Conservation (phyloP, 2,113 vertebrate genomes). For the Chamaea fasciata region DNA sequence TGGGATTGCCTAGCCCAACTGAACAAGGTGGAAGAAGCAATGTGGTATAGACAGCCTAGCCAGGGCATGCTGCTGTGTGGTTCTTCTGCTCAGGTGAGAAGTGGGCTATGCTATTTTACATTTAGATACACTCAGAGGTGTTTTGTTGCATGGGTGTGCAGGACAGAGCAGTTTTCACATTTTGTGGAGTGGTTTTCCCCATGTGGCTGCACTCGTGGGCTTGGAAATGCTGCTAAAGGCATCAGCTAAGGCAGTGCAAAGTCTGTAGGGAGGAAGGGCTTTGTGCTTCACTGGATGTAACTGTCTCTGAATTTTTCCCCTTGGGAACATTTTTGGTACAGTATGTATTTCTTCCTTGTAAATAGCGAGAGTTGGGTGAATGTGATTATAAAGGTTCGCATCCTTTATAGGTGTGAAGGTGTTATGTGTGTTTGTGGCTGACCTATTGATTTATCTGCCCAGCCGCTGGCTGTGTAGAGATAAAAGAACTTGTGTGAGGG, state of each 20-base stretch:
- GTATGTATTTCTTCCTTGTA: neutral
- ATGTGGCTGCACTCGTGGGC: fast-evolving
- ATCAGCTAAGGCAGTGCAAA: neutral
- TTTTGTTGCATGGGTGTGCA: neutral
- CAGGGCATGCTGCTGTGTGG: neutral
- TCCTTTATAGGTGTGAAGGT: neutral
- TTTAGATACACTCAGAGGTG: neutral
- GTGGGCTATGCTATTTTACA: neutral
- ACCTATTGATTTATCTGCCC: neutral
- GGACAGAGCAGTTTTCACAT: neutral
- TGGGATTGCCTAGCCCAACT: neutral
- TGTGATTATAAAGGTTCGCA: neutral
- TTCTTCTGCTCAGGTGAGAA: neutral
- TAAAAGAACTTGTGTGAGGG: neutral
- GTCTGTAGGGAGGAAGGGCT: neutral
- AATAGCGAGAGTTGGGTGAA: neutral
- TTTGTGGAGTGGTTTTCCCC: neutral
- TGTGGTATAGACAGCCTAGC: neutral
- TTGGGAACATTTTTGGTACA: neutral
- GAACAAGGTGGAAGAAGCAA: neutral
- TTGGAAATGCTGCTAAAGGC: neutral
- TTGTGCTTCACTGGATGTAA: neutral
- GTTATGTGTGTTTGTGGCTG: neutral
- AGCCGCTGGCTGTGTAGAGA: neutral
- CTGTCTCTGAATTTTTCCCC: neutral